Evolutionary conservation across 2,888 invertebrate species (phyloP).

Genomic region (Antheraea yamamai): DNA sequence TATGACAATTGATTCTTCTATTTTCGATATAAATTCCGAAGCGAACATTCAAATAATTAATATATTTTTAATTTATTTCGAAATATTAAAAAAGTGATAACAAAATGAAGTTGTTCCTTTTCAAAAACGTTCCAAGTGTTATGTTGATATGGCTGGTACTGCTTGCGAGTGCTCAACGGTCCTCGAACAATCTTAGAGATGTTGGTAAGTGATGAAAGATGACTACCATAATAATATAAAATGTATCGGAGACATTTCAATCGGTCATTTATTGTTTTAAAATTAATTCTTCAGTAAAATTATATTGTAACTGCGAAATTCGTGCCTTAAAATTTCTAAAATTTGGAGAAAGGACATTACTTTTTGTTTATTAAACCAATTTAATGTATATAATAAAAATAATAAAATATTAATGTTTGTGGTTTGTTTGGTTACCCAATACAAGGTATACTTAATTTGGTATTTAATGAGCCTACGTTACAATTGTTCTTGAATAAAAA

Average conservation of each 20-base stretch:
- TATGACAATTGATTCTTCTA: background rate
- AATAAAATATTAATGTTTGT: no score
- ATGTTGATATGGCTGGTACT: conserved; percentile 69
- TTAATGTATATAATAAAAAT: no score
- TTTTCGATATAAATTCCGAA: background rate
- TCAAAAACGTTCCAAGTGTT: conserved; percentile 65
- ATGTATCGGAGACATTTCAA: background rate
- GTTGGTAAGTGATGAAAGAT: conserved; percentile 58
- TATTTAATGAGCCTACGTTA: no score
- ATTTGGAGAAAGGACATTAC: background rate
- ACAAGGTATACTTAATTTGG: no score
- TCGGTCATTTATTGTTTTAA: background rate
- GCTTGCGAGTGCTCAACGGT: conserved; percentile 71
- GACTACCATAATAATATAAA: background rate
- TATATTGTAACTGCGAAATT: background rate
- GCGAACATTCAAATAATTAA: background rate
- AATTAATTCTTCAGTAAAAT: background rate
- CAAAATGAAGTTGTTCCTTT: conserved; percentile 60
- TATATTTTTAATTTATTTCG: background rate
- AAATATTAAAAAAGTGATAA: conserved; percentile 21
- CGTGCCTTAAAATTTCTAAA: background rate
- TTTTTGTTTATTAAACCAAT: no score
- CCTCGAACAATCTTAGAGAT: conserved; percentile 64
- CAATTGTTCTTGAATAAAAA: no score
- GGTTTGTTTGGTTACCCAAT: no score